Evolutionary conservation across 1,140 invertebrate species (phyloP).

Genomic region (Sminthurides bifidus): DNA sequence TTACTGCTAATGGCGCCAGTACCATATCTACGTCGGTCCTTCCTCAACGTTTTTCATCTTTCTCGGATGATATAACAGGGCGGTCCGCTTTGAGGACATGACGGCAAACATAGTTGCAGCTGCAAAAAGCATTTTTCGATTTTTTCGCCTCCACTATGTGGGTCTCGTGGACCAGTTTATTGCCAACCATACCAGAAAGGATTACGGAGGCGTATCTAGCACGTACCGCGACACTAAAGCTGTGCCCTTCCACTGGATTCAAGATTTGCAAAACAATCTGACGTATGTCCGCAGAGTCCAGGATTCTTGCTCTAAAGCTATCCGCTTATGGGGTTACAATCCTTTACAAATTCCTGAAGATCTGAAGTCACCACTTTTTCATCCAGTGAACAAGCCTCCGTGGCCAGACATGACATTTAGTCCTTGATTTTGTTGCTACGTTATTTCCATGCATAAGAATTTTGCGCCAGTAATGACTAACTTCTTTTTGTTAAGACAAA

Average conservation of each 20-base stretch:
- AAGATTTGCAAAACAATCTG: slow-evolving; percentile 46
- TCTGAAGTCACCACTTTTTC: slow-evolving; percentile 13
- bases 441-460: too few relatives aligned
- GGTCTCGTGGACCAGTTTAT: slow-evolving; percentile 56
- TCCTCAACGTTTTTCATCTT: not conserved
- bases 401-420: slow-evolving; percentile 28
- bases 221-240: slow-evolving; percentile 68
- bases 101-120: slow-evolving; percentile 59
- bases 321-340: slow-evolving; percentile 67
- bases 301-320: slow-evolving; percentile 54
- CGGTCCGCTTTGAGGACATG: slow-evolving; percentile 71
- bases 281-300: slow-evolving; percentile 47
- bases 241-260: slow-evolving; percentile 72
- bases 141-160: slow-evolving; percentile 61
- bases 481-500: too few relatives aligned
- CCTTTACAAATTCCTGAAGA: slow-evolving; percentile 6
- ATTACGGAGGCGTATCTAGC: slow-evolving; percentile 66
- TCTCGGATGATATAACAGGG: slow-evolving; percentile 43
- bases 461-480: too few relatives aligned
- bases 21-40: not conserved
- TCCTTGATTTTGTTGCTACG: too few relatives aligned
- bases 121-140: slow-evolving; percentile 58
- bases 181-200: slow-evolving; percentile 63
- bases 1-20: not conserved
- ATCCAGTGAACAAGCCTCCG: slow-evolving; percentile 14